Conservation (phyloP, 2,888 invertebrate species). For the Tribolium freemani region DNA sequence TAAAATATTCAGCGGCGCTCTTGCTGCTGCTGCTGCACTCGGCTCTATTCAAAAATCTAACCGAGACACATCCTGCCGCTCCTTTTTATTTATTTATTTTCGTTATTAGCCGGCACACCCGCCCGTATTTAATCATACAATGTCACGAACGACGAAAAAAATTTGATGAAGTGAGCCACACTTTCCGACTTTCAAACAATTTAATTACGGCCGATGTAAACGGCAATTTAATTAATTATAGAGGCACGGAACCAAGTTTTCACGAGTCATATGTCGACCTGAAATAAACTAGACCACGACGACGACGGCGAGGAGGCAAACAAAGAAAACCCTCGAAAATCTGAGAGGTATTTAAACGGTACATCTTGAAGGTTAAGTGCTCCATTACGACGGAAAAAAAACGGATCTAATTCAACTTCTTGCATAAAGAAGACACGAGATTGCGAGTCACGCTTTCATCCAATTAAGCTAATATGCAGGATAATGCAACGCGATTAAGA, state of each 20-base stretch:
- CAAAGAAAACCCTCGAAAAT: neutral
- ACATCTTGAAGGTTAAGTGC: conserved; percentile 31
- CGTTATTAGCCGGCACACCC: neutral
- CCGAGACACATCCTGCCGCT: neutral
- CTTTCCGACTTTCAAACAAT: neutral
- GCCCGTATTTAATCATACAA: conserved; percentile 5
- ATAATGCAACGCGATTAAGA: conserved; percentile 6
- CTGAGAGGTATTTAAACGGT: neutral
- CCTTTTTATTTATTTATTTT: neutral
- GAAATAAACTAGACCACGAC: neutral
- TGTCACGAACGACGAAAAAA: conserved; percentile 12
- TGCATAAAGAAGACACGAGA: neutral
- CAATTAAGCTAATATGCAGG: conserved; percentile 11
- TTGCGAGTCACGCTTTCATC: conserved; percentile 11
- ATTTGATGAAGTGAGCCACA: neutral
- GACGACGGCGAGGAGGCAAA: neutral
- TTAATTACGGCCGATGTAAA: conserved; percentile 27
- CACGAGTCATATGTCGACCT: conserved; percentile 8
- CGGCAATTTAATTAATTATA: conserved; percentile 36
- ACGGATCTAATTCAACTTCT: conserved; percentile 8
- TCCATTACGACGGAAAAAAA: conserved; percentile 19
- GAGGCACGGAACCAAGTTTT: neutral
- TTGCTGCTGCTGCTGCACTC: neutral
- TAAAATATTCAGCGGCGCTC: conserved; percentile 23
- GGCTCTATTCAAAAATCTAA: neutral